These are phyloP conservation scores for Mnemiopsis leidyi DNA, from an alignment of 37 sponge, comb jelly and placozoan genomes.

Conservation along the genomic window DNA sequence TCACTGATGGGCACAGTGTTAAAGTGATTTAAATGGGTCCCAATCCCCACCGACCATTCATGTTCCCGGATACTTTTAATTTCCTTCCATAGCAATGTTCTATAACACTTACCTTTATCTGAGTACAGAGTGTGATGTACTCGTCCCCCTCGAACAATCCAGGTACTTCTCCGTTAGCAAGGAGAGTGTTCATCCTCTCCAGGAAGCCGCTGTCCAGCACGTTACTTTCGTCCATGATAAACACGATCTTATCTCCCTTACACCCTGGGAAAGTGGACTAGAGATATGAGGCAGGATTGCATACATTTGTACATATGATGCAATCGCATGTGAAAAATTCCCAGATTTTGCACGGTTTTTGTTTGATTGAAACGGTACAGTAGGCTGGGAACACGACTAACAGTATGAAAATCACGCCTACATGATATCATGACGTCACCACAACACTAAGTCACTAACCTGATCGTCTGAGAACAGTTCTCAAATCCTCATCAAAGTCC, in stretches of 20 bases:
- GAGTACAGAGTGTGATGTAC: slow-evolving; percentile 91
- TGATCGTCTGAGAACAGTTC: slow-evolving; percentile 83
- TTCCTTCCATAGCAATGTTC: too few species aligned
- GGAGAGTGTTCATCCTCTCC: slow-evolving; percentile 95
- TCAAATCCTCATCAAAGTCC: slow-evolving; percentile 96
- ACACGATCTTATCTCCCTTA: slow-evolving; percentile 91
- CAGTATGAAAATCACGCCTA: too few species aligned
- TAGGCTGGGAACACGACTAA: too few species aligned
- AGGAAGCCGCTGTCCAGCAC: slow-evolving; percentile 91
- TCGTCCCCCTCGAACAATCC: slow-evolving; percentile 98
- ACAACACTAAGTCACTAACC: slow-evolving; percentile 66
- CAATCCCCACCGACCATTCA: too few species aligned
- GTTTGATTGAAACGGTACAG: too few species aligned
- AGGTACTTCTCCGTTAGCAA: slow-evolving; percentile 98
- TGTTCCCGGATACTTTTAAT: too few species aligned
- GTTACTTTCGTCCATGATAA: slow-evolving; percentile 94
- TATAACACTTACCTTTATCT: slow-evolving; percentile 76
- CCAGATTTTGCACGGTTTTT: too few species aligned
- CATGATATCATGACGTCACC: not conserved
- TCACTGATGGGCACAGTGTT: too few species aligned
- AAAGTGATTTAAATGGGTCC: too few species aligned
- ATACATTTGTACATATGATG: too few species aligned
- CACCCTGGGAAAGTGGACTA: not conserved
- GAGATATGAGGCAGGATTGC: too few species aligned
- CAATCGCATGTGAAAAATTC: too few species aligned